Base-by-base conservation (phyloP, 2,888 invertebrate species). In the Morpho deidamia region DNA sequence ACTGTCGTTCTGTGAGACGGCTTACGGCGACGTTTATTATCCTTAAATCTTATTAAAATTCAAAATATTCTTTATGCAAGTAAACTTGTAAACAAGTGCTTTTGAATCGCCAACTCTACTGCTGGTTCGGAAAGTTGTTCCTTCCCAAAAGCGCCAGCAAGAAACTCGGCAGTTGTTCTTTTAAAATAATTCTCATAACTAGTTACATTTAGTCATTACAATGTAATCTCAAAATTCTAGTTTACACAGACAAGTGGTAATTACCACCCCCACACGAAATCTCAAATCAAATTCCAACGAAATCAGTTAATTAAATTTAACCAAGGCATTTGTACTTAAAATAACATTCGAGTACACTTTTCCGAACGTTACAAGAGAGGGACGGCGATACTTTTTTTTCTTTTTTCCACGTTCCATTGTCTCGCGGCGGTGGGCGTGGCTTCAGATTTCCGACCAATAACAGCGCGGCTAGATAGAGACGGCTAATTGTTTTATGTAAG, bases 381-480 rank as follows among this genome's bases (percentile, higher is more conserved):
- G 69, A 67, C 53, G 55, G 52, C 56, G 23, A 55, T 58, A 58
- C 12, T 32, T 34, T 52, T 59, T 54, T 60, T 60, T 58, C 58
- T 58, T 65, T 63, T 66, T 63, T 62, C 65, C 62, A 49, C 60
- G 11, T 35, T 56, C 72, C 69, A 77, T 80, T 81, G 80, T 80
- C 71, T 72, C 60, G 59, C 68, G 67, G 69, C 64, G 62, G 65
- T 67, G 76, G 81, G 81, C 76, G 81, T 70, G 67, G 70, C 63
- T 34, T 44, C 64, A 74, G 76, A 76, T 77, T 79, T 78, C 70
- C 64, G 59, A 53, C 81, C 78, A 81, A 81, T 81, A 67, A 57
- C 59, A 60, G 37, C 34, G 33, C 53, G 38, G 76, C 32, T 44
- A 35, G 72, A 79, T 46, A 49, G 70, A 61, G 77, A 75, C 12